A percentile compares a stretch with the other conserved stretches of the same genome.
Conservation (phyloP, 2,113 vertebrate genomes). For the Bucco capensis region DNA sequence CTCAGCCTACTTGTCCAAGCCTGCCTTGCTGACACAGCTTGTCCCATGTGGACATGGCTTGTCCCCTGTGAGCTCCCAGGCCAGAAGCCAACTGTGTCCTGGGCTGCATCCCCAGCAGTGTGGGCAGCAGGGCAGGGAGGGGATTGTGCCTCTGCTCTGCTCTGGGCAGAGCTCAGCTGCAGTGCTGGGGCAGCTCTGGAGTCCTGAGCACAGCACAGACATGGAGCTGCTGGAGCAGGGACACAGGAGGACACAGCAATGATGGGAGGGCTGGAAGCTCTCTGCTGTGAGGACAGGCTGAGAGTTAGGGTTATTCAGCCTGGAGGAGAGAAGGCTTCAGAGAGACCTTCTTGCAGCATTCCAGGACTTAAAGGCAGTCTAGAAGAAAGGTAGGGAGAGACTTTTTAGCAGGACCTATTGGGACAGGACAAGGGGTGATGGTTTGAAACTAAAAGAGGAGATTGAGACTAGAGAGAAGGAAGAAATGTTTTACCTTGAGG, state of each 20-base stretch:
- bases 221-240: not conserved
- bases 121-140: not conserved
- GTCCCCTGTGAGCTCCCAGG: not conserved
- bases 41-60: not conserved
- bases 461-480: not conserved
- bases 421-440: not conserved
- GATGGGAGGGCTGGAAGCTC: not conserved
- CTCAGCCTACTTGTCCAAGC: rapidly evolving
- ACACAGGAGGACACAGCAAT: not conserved
- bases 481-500: not conserved
- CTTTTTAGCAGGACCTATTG: not conserved
- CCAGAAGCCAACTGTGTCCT: not conserved
- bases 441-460: not conserved
- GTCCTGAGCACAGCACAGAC: not conserved
- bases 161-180: not conserved
- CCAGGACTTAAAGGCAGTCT: no score
- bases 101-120: not conserved
- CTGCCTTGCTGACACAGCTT: not conserved
- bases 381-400: no score
- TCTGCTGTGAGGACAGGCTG: not conserved
- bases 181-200: not conserved
- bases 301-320: no score
- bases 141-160: not conserved
- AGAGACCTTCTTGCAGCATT: no score
- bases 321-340: no score